Percentiles rank a stretch among this genome's conserved stretches.
These are phyloP conservation scores for Portevinia maculata DNA, from an alignment of 2,888 invertebrate species.

Conservation along the genomic window DNA sequence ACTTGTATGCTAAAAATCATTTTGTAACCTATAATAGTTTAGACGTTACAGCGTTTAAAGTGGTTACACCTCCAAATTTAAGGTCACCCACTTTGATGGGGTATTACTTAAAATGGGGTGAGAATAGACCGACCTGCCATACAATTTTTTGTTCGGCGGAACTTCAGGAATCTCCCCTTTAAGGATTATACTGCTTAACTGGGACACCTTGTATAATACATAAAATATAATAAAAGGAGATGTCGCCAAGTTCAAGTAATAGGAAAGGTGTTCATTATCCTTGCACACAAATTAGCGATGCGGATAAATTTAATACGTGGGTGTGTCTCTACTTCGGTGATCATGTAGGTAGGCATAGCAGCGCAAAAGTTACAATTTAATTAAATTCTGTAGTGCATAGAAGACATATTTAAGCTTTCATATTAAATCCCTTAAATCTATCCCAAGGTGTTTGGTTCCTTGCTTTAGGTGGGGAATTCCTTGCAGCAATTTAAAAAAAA, in stretches of 20 bases:
- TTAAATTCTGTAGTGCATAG: conserved; percentile 62
- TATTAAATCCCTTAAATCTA: conserved; percentile 54
- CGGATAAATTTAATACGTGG: conserved; percentile 50
- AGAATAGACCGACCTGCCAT: too few species aligned
- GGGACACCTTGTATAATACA: too few species aligned
- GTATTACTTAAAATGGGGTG: too few species aligned
- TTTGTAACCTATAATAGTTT: too few species aligned
- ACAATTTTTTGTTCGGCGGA: too few species aligned
- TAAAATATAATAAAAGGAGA: conserved; percentile 50
- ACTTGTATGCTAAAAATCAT: too few species aligned
- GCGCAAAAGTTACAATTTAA: conserved; percentile 54
- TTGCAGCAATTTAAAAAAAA: conserved; percentile 2
- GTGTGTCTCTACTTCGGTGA: not conserved
- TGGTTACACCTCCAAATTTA: too few species aligned
- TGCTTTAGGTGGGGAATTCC: conserved; percentile 1
- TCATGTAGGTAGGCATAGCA: conserved; percentile 1
- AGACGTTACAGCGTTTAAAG: too few species aligned
- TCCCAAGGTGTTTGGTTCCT: conserved; percentile 9
- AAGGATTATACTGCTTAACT: too few species aligned
- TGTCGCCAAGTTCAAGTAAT: conserved; percentile 27
- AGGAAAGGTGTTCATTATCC: conserved; percentile 46
- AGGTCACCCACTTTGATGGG: too few species aligned
- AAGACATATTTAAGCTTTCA: conserved; percentile 38
- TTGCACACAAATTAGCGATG: conserved; percentile 65
- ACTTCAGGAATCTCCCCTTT: too few species aligned